These are phyloP conservation scores for Aphidius colemani DNA, from an alignment of 2,888 invertebrate species.

Conservation along the genomic window DNA sequence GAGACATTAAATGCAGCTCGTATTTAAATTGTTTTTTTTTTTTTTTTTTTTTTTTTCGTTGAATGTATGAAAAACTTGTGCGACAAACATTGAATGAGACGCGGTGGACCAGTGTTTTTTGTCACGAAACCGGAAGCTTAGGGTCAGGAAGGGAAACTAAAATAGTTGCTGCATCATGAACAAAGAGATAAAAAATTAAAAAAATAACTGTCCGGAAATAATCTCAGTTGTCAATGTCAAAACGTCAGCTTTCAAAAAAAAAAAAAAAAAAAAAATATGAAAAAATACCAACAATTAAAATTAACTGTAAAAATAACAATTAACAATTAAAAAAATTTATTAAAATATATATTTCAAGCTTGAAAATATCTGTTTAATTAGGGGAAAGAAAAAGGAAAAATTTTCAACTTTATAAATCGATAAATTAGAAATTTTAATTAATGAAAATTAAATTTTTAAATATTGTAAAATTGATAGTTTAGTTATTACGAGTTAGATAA, in stretches of 20 bases:
- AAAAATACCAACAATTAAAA: not conserved
- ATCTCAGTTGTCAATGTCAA: constrained; percentile 7
- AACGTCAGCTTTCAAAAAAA: too few species aligned
- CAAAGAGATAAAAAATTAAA: constrained; percentile 9
- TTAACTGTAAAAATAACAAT: not conserved
- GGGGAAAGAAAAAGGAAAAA: too few species aligned
- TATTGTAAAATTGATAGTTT: too few species aligned
- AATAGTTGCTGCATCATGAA: not conserved
- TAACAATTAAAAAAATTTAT: not conserved
- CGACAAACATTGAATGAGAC: constrained; percentile 21
- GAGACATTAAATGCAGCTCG: not conserved
- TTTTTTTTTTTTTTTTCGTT: too few species aligned
- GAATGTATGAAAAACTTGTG: constrained; percentile 1
- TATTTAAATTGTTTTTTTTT: too few species aligned
- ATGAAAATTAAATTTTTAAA: too few species aligned
- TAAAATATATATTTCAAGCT: not conserved
- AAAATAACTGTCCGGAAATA: constrained; percentile 12
- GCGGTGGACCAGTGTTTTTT: constrained; percentile 43
- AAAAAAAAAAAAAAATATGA: not conserved
- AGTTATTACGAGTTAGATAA: too few species aligned
- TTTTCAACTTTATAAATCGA: too few species aligned
- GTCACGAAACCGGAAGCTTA: constrained; percentile 46
- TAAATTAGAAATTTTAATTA: too few species aligned
- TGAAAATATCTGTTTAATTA: not conserved
- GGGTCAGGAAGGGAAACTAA: constrained; percentile 31